Conservation (phyloP, 2,797 vertebrate genomes). For the Silurus lanzhouensis region DNA sequence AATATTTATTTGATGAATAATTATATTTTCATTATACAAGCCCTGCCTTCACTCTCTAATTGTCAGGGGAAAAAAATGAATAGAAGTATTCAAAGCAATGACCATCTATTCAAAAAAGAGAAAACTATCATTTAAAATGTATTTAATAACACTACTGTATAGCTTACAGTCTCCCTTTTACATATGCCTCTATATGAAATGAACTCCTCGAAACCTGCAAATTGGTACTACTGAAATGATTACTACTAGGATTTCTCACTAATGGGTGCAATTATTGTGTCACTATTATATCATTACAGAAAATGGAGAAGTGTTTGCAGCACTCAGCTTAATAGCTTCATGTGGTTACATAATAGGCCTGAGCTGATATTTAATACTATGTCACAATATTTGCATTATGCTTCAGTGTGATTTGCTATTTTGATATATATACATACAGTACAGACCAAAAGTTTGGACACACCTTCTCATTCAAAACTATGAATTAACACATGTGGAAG, state of each 20-base stretch:
- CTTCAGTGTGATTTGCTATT: background rate
- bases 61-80: too few relatives aligned
- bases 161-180: background rate
- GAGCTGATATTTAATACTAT: background rate
- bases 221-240: background rate
- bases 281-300: slow-evolving; percentile 37
- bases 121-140: background rate
- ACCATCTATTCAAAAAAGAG: background rate
- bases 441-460: too few relatives aligned
- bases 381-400: background rate
- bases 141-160: background rate
- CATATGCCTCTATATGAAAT: background rate
- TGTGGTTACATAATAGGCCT: slow-evolving; percentile 22
- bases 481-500: too few relatives aligned
- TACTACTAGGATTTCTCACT: slow-evolving; percentile 19
- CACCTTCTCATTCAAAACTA: too few relatives aligned
- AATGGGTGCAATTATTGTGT: slow-evolving; percentile 23
- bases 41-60: background rate
- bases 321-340: background rate
- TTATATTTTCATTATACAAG: background rate
- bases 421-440: too few relatives aligned
- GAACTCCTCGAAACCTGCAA: background rate
- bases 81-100: background rate
- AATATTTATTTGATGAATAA: background rate
- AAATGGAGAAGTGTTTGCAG: slow-evolving; percentile 5